Base-by-base conservation (phyloP, 1,140 invertebrate species). In the Lepidurus couesii region DNA sequence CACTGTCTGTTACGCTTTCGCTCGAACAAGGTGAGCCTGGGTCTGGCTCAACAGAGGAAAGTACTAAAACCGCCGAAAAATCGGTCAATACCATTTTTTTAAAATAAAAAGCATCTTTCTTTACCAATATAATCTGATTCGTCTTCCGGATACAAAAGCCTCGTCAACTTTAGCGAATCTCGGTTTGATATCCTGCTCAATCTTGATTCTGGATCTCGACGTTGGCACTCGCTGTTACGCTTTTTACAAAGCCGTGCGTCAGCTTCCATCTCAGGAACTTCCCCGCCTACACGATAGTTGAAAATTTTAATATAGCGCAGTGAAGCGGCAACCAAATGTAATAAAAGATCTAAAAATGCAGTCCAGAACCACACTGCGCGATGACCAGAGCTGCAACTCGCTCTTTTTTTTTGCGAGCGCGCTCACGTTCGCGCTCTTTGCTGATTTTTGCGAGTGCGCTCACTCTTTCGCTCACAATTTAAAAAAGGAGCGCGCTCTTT, bases 1-100 rank as follows among this genome's bases (percentile, higher is more conserved):
- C 79, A 21, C 53, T 79, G 11, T 79, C 78, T 24, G 65, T 44
- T 11, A 42, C 77, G 34, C 79, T 75, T 16, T 73, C 76, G 11
- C 34, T 24, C 11, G 24, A 47, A 73, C 42, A 45, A 76, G 43
- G 26, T 21, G 45, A 76, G 7, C 76, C 75, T 24, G 11, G 74
- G 13, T 53, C n/a, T 13, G 42, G 26, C 47, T 74, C 34, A 45
- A 78, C 47, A 44, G 43, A 11, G n/a, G 42, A 44, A 16, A 44
- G 21, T 42, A 75, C 75, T 26, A n/a, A n/a, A 75, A 42, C 24
- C 8, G 2, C 10, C 42, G 42, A 26, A 9, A 75, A 75, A 34
- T 44, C 1, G 7, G 45, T 47, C 10, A 47, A 47, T 11, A n/a
- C 6, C 4, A 65, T 65, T n/a, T n/a, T 47, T 11, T 6, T 11